Percentiles rank a stretch among this genome's conserved stretches.
These are phyloP conservation scores for Proisotoma minuta DNA, from an alignment of 2,888 invertebrate species.

Conservation along the genomic window DNA sequence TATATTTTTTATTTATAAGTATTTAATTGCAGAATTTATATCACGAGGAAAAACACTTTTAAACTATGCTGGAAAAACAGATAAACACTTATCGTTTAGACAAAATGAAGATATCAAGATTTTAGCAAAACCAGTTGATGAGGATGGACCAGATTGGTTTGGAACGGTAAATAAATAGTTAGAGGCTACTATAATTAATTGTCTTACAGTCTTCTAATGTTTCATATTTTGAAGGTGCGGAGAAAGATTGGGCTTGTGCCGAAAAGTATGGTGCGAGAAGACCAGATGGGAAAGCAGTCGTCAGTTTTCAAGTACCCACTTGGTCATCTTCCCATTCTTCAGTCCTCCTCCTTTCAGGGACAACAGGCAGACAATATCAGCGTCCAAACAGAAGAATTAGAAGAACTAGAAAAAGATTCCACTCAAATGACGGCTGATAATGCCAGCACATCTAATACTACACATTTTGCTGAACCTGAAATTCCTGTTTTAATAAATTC, in stretches of 20 bases:
- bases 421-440: not conserved
- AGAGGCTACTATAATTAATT: not conserved
- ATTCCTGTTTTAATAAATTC: not conserved
- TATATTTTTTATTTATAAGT: conserved; percentile 5
- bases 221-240: conserved; percentile 27
- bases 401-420: not conserved
- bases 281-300: conserved; percentile 33
- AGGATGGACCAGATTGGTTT: conserved; percentile 37
- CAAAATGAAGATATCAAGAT: conserved; percentile 41
- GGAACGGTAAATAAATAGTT: conserved; percentile 31
- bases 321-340: conserved; percentile 17
- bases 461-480: not conserved
- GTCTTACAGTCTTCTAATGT: not conserved
- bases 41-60: conserved; percentile 41
- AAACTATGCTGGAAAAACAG: conserved; percentile 33
- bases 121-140: conserved; percentile 38
- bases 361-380: not conserved
- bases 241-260: conserved; percentile 44
- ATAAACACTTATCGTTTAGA: conserved; percentile 40
- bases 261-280: conserved; percentile 37
- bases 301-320: conserved; percentile 29
- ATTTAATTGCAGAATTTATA: conserved; percentile 35
- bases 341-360: not conserved
- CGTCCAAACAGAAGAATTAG: not conserved
- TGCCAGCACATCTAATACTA: not conserved